Conservation (phyloP, 2,113 vertebrate genomes). For the Sarotherodon lohbergeri region DNA sequence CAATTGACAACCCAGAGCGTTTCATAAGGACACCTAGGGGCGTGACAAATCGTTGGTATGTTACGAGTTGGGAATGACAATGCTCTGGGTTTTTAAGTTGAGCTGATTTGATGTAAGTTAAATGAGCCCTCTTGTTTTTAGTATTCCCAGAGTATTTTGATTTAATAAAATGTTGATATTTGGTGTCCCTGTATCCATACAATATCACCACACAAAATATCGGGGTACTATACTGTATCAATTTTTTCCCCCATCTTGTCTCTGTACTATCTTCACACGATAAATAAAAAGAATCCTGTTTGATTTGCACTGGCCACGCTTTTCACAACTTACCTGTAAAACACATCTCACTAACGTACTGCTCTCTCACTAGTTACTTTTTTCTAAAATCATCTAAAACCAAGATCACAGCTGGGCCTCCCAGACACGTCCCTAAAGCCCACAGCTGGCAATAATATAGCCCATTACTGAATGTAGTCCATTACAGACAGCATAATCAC, state of each 20-base stretch:
- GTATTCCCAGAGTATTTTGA: neutral
- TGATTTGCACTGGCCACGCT: neutral
- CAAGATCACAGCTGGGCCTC: conserved; percentile 11
- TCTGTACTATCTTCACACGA: neutral
- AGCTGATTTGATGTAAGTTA: neutral
- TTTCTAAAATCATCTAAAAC: neutral
- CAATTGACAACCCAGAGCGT: too few species aligned
- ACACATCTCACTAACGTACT: neutral
- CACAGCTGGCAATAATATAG: neutral
- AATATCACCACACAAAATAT: neutral
- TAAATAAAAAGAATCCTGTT: neutral
- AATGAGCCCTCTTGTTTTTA: neutral
- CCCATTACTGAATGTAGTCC: neutral
- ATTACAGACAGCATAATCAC: neutral
- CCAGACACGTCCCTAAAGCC: conserved; percentile 11
- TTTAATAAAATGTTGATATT: too few species aligned
- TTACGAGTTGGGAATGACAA: too few species aligned
- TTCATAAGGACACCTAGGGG: too few species aligned
- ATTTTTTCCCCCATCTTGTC: neutral
- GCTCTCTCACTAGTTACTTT: neutral
- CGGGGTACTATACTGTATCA: rapidly evolving
- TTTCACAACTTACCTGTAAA: neutral
- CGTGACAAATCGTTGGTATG: too few species aligned
- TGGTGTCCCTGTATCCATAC: neutral
- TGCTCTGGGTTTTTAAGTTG: too few species aligned